Conservation (phyloP, 2,113 vertebrate species). For the Manacus vitellinus region DNA sequence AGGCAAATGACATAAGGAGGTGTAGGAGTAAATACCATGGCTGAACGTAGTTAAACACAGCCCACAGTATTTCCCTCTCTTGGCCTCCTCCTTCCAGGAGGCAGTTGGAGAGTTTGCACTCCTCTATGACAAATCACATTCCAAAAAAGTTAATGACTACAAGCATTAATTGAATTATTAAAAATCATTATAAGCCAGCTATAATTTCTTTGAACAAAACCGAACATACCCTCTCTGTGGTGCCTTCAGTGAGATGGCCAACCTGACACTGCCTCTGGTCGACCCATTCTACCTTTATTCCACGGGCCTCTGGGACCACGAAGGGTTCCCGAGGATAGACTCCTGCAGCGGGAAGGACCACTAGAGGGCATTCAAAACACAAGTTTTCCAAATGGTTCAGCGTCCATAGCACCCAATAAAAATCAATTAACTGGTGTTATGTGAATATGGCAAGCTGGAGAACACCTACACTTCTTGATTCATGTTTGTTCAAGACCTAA, state of each 20-base stretch:
- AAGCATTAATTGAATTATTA: background rate
- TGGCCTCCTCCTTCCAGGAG: background rate
- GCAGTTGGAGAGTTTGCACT: background rate
- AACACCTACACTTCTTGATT: constrained; percentile 31
- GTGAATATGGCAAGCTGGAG: background rate
- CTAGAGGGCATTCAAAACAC: constrained; percentile 55
- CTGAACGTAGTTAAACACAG: background rate
- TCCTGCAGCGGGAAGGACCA: background rate
- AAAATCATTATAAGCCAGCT: background rate
- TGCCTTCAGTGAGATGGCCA: background rate
- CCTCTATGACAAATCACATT: constrained; percentile 1
- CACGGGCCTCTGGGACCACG: rapidly evolving
- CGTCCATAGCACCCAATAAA: background rate
- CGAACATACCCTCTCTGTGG: rapidly evolving
- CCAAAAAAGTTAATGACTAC: background rate
- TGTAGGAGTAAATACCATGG: background rate
- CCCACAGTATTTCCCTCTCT: background rate
- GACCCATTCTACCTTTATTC: rapidly evolving
- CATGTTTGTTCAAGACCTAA: constrained; percentile 57
- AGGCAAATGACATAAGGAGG: background rate
- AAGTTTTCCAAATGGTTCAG: background rate
- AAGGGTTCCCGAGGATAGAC: background rate
- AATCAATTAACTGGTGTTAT: background rate
- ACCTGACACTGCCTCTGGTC: background rate
- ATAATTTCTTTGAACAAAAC: background rate